Evolutionary conservation across 2,797 vertebrate species (phyloP).

Genomic region (Calcarius lapponicus): DNA sequence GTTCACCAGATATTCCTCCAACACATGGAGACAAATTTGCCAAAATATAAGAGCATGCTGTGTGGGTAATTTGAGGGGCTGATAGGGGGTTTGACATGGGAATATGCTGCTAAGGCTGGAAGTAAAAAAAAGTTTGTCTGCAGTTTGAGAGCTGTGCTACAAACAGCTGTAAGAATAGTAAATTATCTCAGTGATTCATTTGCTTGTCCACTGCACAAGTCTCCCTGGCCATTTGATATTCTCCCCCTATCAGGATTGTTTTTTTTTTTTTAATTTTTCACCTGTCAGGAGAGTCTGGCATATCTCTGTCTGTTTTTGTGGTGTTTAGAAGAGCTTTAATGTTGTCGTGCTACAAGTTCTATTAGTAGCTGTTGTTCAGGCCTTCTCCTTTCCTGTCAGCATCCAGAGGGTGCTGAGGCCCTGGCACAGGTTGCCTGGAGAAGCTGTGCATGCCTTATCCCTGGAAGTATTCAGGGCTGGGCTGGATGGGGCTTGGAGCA

Average conservation of each 20-base stretch:
- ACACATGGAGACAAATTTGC: neutral
- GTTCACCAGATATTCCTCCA: neutral
- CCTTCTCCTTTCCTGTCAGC: neutral
- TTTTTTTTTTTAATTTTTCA: neutral
- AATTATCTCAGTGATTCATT: neutral
- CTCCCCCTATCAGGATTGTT: neutral
- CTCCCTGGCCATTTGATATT: neutral
- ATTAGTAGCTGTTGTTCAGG: neutral
- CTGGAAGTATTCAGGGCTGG: neutral
- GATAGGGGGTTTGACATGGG: neutral
- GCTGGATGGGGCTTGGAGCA: neutral
- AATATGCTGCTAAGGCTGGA: neutral
- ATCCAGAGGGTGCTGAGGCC: neutral
- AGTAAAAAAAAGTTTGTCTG: neutral
- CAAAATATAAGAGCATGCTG: neutral
- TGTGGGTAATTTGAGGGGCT: neutral
- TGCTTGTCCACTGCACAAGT: neutral
- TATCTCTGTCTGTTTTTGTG: neutral
- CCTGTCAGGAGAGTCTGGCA: neutral
- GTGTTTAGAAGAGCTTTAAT: neutral
- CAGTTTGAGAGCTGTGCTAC: neutral
- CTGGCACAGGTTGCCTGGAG: neutral
- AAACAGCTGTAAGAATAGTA: neutral
- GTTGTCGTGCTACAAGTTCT: rapidly evolving
- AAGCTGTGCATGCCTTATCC: neutral